phyloP scores from a whole-genome alignment of 2,113 vertebrate species.

The Conger conger region DNA sequence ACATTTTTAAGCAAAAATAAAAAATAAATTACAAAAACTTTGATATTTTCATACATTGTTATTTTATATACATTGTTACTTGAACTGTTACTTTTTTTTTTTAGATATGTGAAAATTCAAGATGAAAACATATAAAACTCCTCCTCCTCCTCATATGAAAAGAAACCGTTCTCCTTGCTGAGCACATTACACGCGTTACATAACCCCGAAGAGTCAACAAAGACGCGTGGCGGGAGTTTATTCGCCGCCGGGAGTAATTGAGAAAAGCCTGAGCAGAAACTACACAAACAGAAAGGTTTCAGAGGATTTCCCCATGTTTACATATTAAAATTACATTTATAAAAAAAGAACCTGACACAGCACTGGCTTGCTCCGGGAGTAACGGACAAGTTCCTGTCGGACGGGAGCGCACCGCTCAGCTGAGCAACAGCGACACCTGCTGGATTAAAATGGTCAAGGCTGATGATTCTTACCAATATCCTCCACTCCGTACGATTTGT shows the following conservation, averaged over 20 bases:
- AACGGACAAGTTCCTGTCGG: slow-evolving; percentile 34
- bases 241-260: background rate
- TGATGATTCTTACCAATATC: background rate
- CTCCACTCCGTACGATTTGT: background rate
- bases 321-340: background rate
- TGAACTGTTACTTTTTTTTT: background rate
- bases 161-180: background rate
- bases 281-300: background rate
- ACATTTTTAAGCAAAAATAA: background rate
- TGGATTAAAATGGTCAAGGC: slow-evolving; percentile 43
- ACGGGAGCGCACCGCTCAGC: background rate
- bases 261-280: background rate
- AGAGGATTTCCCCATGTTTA: background rate
- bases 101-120: background rate
- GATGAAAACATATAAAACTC: background rate
- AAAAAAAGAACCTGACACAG: slow-evolving; percentile 39
- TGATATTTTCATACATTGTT: too few relatives aligned
- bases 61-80: too few relatives aligned
- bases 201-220: background rate
- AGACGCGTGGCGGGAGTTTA: background rate
- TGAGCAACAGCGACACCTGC: slow-evolving; percentile 62
- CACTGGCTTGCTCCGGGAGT: slow-evolving; percentile 53
- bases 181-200: background rate
- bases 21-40: too few relatives aligned
- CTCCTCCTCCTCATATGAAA: background rate